Evolutionary conservation across 1,140 invertebrate genomes (phyloP).

Genomic region (Dendroctonus valens): DNA sequence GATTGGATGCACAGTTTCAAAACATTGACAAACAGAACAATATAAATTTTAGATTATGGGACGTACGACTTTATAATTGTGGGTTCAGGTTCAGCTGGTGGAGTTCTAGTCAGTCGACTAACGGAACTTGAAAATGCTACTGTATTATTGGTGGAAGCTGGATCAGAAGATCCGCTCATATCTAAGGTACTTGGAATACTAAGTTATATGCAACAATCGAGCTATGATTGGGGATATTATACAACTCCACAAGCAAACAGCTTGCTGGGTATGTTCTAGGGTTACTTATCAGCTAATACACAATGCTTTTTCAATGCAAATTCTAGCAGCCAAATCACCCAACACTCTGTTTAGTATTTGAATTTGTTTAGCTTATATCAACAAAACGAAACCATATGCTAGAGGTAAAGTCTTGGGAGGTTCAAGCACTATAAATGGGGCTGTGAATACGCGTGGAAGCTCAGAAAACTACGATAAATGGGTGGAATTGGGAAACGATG

Average conservation of each 20-base stretch:
- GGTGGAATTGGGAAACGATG: conserved; percentile 65
- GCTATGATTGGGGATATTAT: conserved; percentile 66
- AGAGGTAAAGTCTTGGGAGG: conserved; percentile 70
- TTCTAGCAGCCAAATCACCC: too few species aligned
- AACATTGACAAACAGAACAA: too few species aligned
- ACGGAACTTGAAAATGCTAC: conserved; percentile 37
- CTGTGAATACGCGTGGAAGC: conserved; percentile 85
- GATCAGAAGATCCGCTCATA: conserved; percentile 40
- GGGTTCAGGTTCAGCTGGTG: conserved; percentile 35
- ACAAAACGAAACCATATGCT: conserved; percentile 56
- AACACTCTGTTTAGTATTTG: not conserved
- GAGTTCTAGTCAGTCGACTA: conserved; percentile 34
- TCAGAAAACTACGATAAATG: conserved; percentile 62
- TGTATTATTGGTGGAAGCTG: conserved; percentile 38
- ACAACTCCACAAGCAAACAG: conserved; percentile 50
- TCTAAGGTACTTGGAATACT: conserved; percentile 36
- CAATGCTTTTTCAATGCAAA: not conserved
- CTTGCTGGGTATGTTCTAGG: conserved; percentile 25
- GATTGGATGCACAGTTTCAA: too few species aligned
- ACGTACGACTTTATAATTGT: conserved; percentile 38
- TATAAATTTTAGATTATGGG: conserved; percentile 25
- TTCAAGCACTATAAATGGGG: conserved; percentile 77
- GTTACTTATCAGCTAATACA: conserved; percentile 38
- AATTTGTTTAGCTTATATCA: conserved; percentile 13
- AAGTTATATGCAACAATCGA: conserved; percentile 17